These are phyloP conservation scores for Pomatorhinus ruficollis DNA, from an alignment of 2,113 vertebrate species.

Conservation along the genomic window DNA sequence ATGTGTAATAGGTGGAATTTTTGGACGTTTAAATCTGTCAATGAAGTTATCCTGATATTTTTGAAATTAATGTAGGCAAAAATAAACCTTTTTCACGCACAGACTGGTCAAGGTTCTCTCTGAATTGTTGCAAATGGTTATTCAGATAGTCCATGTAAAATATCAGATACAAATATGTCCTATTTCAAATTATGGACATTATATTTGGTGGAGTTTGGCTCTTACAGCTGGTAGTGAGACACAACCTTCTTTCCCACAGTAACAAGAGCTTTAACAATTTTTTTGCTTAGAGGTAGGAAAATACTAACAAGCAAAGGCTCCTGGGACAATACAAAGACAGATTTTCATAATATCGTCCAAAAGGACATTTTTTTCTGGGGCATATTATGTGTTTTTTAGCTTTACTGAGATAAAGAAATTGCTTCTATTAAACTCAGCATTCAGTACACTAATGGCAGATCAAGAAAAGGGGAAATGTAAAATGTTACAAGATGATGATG, in stretches of 20 bases:
- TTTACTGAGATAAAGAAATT: background rate
- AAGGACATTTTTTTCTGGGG: background rate
- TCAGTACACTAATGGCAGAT: background rate
- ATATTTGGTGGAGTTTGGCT: background rate
- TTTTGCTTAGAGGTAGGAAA: background rate
- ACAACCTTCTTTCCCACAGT: background rate
- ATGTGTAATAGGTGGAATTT: background rate
- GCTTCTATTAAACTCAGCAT: background rate
- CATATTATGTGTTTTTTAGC: background rate
- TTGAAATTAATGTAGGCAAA: background rate
- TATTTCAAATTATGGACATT: background rate
- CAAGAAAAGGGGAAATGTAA: background rate
- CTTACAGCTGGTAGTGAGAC: background rate
- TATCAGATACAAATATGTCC: background rate
- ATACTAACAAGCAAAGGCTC: background rate
- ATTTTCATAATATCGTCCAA: background rate
- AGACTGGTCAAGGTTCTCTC: background rate
- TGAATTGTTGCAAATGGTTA: background rate
- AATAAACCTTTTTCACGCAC: background rate
- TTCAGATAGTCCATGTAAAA: background rate
- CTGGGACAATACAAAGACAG: background rate
- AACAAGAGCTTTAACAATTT: background rate
- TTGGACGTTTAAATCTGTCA: background rate
- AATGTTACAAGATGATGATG: background rate
- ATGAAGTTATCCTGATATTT: background rate